These are phyloP conservation scores for Pseudomyrmex dendroicus DNA, from an alignment of 1,140 invertebrate species.

Conservation along the genomic window DNA sequence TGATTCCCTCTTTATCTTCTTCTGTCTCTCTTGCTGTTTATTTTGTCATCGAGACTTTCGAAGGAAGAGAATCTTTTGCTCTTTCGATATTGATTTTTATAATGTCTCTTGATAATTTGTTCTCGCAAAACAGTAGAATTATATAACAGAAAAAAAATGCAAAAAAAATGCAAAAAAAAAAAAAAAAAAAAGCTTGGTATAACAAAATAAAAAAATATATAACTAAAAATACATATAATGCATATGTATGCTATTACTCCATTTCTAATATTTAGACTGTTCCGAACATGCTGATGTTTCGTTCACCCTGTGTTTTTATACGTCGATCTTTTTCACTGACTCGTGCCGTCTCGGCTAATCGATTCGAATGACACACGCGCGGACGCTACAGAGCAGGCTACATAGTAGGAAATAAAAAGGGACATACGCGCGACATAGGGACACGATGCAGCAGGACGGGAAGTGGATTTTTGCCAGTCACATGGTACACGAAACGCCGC, in stretches of 20 bases:
- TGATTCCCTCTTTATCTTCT: not conserved
- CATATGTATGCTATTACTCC: not conserved
- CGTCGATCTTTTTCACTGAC: constrained; percentile 41
- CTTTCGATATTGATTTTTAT: constrained; percentile 53
- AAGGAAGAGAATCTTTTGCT: constrained; percentile 30
- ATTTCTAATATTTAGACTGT: constrained; percentile 18
- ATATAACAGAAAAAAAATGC: constrained; percentile 30
- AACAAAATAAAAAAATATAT: not conserved
- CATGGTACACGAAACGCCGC: constrained; percentile 70
- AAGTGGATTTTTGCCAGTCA: constrained; percentile 71
- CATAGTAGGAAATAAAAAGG: constrained; percentile 54
- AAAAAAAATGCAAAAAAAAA: not conserved
- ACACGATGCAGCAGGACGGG: constrained; percentile 25
- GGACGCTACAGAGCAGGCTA: constrained; percentile 17
- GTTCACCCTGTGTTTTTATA: constrained; percentile 32
- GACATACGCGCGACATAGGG: constrained; percentile 29
- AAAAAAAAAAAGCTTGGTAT: not conserved
- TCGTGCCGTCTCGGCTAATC: constrained; percentile 29
- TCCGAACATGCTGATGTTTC: constrained; percentile 21
- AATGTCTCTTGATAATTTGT: constrained; percentile 43
- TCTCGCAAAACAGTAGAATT: not conserved
- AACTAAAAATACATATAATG: not conserved
- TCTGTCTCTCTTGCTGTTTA: constrained; percentile 28
- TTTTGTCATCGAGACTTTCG: constrained; percentile 27
- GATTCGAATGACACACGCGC: constrained; percentile 49